Conservation (phyloP, 1,140 invertebrate genomes). For the Pissodes strobi region DNA sequence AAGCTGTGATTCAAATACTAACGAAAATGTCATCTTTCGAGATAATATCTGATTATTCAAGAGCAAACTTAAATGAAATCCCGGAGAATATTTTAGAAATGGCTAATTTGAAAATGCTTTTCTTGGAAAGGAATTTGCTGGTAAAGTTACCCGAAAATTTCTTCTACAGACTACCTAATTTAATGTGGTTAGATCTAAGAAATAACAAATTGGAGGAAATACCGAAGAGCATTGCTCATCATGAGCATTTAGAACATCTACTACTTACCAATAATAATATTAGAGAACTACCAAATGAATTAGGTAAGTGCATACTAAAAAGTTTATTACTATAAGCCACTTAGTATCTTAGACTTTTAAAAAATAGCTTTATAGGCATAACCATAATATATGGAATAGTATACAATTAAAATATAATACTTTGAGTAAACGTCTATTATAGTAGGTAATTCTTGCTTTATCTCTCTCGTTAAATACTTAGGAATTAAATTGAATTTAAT, state of each 20-base stretch:
- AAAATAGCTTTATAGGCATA: background rate
- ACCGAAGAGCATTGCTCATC: conserved; percentile 51
- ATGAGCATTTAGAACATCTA: conserved; percentile 52
- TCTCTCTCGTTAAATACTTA: no score
- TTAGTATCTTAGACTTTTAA: background rate
- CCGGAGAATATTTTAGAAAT: conserved; percentile 43
- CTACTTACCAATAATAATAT: conserved; percentile 52
- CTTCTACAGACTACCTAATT: conserved; percentile 49
- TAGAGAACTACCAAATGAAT: conserved; percentile 46
- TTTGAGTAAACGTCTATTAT: no score
- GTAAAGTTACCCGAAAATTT: conserved; percentile 49
- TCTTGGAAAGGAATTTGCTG: conserved; percentile 53
- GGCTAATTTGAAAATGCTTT: conserved; percentile 53
- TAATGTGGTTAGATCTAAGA: conserved; percentile 55
- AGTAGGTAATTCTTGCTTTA: no score
- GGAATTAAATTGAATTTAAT: no score
- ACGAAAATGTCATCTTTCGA: conserved; percentile 47
- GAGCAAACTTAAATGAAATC: conserved; percentile 43
- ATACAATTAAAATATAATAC: no score
- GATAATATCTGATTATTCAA: conserved; percentile 45
- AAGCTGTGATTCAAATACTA: background rate
- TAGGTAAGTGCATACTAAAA: no score
- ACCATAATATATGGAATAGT: no score
- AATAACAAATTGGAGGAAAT: conserved; percentile 50
- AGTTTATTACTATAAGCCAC: background rate